Evolutionary conservation across 1,140 invertebrate species (phyloP).

Genomic region (Triops longicaudatus): DNA sequence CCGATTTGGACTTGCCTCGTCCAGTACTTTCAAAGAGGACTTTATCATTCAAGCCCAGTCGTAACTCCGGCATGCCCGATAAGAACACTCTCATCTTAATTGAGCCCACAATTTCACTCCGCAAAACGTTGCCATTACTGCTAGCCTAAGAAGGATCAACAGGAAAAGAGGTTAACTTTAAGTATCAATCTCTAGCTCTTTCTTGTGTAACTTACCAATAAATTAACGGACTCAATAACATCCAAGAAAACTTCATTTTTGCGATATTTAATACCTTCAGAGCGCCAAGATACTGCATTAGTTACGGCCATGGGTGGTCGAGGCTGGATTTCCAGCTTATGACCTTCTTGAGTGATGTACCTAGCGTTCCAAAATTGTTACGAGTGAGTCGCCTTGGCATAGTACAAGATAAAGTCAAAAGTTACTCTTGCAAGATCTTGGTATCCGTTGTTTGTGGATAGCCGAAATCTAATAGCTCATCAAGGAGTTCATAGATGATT

Average conservation of each 20-base stretch:
- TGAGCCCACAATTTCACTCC: constrained; percentile 96
- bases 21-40: constrained; percentile 97
- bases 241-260: constrained; percentile 99
- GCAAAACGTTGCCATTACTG: constrained; percentile 93
- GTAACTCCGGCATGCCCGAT: constrained; percentile 99
- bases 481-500: constrained; percentile 94
- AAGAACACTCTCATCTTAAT: constrained; percentile 99
- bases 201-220: constrained; percentile 54
- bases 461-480: constrained; percentile 98
- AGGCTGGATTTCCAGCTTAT: constrained; percentile 94
- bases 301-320: constrained; percentile 98
- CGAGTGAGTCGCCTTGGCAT: background rate
- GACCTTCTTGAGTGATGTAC: constrained; percentile 92
- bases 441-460: constrained; percentile 99
- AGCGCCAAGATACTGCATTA: constrained; percentile 98
- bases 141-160: constrained; percentile 56
- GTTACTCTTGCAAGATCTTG: constrained; percentile 94
- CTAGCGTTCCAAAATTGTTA: constrained; percentile 30
- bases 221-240: constrained; percentile 98
- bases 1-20: constrained; percentile 94
- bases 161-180: background rate
- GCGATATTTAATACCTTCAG: constrained; percentile 97
- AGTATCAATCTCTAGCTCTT: background rate
- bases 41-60: constrained; percentile 97
- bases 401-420: constrained; percentile 19